Evolutionary conservation across 1,140 invertebrate genomes (phyloP), one percentile per base, ranked within the genome.

Genomic region (Drosophila oshimai): DNA sequence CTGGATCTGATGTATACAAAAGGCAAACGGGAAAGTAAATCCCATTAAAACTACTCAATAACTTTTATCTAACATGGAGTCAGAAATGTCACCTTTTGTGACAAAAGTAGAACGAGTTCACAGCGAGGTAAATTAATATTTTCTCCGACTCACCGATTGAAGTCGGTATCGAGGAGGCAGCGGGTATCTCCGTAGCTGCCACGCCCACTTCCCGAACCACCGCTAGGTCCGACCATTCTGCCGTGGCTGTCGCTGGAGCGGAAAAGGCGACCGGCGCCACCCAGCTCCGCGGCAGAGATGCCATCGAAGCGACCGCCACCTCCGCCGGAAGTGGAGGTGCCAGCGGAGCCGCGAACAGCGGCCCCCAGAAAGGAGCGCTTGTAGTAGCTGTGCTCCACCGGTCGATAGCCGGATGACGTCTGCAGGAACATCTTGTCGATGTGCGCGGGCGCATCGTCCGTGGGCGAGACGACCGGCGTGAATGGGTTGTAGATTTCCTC

Each of bases 401-500:
- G 84, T 74, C 90, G 84, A 90, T 91, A 91, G 42, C 90, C 90
- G 42, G 89, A 90, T 74, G 90, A 89, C 72, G 90, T 91, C 81
- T 91, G 90, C 61, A 91, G 74, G 65, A 91, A 91, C 88, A 91
- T 91, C 81, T 91, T 91, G 51, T 91, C 90, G 67, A 91, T 90
- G 58, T 89, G 87, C 55, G 90, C 78, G 69, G 87, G 84, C 71
- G 84, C 79, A 77, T 90, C 90, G 49, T 91, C 90, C 12, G 88
- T 90, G 70, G 90, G 90, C 46, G 90, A 91, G 57, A 91, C 88
- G 42, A 91, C 90, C 51, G 90, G 90, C 60, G 90, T 91, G 71
- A 91, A 91, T 67, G 90, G 90, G 80, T 91, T 91, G 70, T 91
- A 91, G 73, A 91, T 91, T 70, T 91, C 90, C 62, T 90, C 84